These are phyloP conservation scores for Melanotaenia pygmaea DNA, from an alignment of 2,797 vertebrate species.

Conservation along the genomic window DNA sequence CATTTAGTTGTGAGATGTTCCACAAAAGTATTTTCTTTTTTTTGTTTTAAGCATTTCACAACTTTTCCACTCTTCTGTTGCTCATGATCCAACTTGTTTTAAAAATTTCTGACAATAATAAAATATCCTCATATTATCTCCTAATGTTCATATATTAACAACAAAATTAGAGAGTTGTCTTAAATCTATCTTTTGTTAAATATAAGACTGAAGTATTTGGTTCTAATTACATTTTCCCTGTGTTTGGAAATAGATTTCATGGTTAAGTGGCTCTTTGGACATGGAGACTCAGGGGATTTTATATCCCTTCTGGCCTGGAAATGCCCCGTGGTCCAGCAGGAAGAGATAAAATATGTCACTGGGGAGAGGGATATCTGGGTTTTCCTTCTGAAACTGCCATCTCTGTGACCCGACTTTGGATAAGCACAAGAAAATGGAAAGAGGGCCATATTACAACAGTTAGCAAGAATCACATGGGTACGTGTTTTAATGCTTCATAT, in stretches of 20 bases:
- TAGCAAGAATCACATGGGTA: neutral
- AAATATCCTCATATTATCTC: neutral
- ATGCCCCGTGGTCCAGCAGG: neutral
- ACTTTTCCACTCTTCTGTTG: neutral
- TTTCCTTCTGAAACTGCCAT: neutral
- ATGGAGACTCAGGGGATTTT: neutral
- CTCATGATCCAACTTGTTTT: neutral
- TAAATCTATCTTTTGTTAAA: neutral
- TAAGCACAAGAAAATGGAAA: neutral
- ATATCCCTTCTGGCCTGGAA: neutral
- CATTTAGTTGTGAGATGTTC: neutral
- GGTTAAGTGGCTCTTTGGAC: no score
- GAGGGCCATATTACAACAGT: neutral
- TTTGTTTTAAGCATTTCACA: neutral
- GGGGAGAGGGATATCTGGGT: neutral
- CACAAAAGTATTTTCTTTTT: neutral
- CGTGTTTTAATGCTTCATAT: neutral
- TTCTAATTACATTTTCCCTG: neutral
- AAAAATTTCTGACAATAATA: neutral
- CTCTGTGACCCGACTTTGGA: neutral
- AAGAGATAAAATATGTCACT: neutral
- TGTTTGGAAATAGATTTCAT: neutral
- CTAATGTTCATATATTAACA: neutral
- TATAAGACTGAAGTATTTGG: neutral
- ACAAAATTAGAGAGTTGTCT: neutral